Evolutionary conservation across 2,888 invertebrate genomes (phyloP), one percentile per base, ranked within the genome.

Genomic region (Synanthedon vespiformis): DNA sequence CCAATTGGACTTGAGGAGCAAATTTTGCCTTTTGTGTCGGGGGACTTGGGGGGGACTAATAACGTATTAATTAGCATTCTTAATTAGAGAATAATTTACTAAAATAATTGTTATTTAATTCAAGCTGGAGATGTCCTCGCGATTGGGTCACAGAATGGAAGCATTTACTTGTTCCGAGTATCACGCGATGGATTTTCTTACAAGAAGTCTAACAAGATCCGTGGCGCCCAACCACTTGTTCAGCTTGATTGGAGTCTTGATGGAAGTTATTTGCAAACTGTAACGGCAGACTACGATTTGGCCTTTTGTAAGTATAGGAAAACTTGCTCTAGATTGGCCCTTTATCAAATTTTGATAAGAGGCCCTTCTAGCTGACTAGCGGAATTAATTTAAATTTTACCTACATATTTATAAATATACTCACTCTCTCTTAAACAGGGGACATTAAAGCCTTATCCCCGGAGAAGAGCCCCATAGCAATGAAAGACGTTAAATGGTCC

Each of bases 181-280:
- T 94, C 94, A 11, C 91, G 96, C 50, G 95, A 96, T 70, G 96
- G 96, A 2, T 95, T 95, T 72, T 94, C 95, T 0, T 96, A 95
- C 77, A 95, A 95, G 71, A 95, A 95, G 70, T 93, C 94, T 12
- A 95, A 95, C 70, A 95, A 95, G 80, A 95, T 95, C 55, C 89
- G 95, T 13, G 95, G 95, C 0, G 91, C 94, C 0, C 95, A 95
- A 68, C 93, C 95, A 0, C 85, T 97, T 3, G 92, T 93, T 55
- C 95, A 96, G 66, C 81, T 97, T 52, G 97, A 97, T 73, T 97
- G 96, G 96, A 96, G 96, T 73, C 91, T 93, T 47, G 96, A 97
- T 70, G 94, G 95, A 54, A 93, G 92, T 71, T 95, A 92, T 72
- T 82, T 97, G 54, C 96, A 96, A 82, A 94, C 95, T 0, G 95